phyloP scores from a whole-genome alignment of 2,113 vertebrate species.

The Sinocyclocheilus anophthalmus region DNA sequence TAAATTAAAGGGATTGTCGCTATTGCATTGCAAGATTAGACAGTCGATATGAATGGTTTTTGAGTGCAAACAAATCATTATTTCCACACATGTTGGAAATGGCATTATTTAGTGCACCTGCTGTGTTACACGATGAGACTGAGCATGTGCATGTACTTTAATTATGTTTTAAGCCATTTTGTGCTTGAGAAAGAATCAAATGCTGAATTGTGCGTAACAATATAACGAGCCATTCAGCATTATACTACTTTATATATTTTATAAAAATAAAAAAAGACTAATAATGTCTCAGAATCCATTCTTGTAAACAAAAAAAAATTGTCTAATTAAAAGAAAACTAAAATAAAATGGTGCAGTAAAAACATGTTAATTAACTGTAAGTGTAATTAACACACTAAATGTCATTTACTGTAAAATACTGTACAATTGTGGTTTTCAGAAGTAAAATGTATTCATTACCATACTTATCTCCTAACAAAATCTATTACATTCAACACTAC shows the following conservation, averaged over 20 bases:
- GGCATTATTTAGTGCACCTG: conserved; percentile 13
- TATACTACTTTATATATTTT: no score
- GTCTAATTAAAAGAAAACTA: neutral
- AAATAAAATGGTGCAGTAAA: neutral
- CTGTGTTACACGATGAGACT: neutral
- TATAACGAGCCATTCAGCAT: no score
- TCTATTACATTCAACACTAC: no score
- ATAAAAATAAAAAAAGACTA: neutral
- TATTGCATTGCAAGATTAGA: neutral
- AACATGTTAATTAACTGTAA: neutral
- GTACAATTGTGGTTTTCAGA: neutral
- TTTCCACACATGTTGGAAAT: conserved; percentile 9
- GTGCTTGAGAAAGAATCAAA: neutral
- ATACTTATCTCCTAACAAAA: no score
- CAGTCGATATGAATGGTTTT: neutral
- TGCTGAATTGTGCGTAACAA: neutral
- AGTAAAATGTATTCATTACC: neutral
- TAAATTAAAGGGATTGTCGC: neutral
- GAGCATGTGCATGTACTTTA: neutral
- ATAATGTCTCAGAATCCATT: neutral
- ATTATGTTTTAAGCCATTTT: neutral
- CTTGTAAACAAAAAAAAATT: neutral
- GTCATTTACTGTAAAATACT: neutral
- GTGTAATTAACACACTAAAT: neutral
- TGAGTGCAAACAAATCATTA: neutral